Evolutionary conservation across 1,140 invertebrate species (phyloP).

Genomic region (Drosophila trapezifrons): DNA sequence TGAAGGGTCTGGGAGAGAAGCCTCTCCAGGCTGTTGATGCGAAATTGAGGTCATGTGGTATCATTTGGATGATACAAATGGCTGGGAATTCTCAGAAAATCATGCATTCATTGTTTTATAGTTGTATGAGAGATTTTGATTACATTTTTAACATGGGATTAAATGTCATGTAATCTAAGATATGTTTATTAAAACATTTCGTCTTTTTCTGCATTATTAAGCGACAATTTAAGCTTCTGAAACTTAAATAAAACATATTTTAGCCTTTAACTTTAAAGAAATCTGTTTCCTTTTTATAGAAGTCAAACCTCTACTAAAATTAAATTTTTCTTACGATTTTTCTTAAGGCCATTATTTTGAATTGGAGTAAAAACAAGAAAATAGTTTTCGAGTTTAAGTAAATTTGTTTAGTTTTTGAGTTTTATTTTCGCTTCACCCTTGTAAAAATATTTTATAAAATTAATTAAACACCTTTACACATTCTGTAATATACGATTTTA

Average conservation of each 20-base stretch:
- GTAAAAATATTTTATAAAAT: background rate
- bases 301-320: too few species aligned
- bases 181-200: too few species aligned
- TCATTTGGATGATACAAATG: background rate
- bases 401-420: background rate
- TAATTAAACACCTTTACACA: background rate
- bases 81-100: background rate
- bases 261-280: background rate
- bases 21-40: constrained; percentile 22
- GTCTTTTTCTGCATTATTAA: too few species aligned
- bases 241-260: background rate
- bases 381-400: too few species aligned
- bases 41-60: constrained; percentile 57
- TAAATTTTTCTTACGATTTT: background rate
- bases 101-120: background rate
- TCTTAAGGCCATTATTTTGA: rapidly evolving
- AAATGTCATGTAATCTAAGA: background rate
- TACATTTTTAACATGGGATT: background rate
- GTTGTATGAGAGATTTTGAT: too few species aligned
- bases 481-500: constrained; percentile 38
- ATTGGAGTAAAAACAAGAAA: background rate
- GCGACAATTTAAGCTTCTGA: too few species aligned
- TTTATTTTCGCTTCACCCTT: background rate
- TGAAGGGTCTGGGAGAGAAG: constrained; percentile 34
- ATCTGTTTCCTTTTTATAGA: background rate